phyloP scores from a whole-genome alignment of 1,140 invertebrate species.

The Lepeophtheirus salmonis region DNA sequence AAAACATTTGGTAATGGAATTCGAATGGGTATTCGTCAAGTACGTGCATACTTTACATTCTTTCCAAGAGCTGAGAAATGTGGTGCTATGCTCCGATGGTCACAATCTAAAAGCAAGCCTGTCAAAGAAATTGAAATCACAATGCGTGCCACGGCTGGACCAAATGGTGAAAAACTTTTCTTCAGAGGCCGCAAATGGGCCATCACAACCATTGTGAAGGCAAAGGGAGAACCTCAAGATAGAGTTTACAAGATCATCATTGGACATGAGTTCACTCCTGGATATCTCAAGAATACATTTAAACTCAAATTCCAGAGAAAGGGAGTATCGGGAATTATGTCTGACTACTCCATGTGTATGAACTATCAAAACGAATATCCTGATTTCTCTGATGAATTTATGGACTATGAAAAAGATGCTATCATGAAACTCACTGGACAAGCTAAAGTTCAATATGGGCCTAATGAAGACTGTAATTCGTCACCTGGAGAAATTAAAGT shows the following conservation, averaged over 20 bases:
- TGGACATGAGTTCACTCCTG: background rate
- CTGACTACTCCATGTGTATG: constrained; percentile 9
- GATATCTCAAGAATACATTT: background rate
- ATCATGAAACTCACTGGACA: background rate
- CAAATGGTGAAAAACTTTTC: constrained; percentile 1
- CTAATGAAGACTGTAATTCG: background rate
- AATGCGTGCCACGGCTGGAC: background rate
- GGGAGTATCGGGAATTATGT: background rate
- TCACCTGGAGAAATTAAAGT: constrained; percentile 1
- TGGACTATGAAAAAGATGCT: background rate
- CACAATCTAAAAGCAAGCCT: constrained; percentile 5
- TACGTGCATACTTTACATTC: background rate
- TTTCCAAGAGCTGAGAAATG: constrained; percentile 11
- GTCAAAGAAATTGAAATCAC: constrained; percentile 12
- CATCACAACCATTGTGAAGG: constrained; percentile 5
- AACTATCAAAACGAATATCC: background rate
- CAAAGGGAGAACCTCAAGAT: background rate
- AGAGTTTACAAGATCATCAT: background rate
- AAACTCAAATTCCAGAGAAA: constrained; percentile 1
- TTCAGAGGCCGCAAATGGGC: constrained; percentile 1
- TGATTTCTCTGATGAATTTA: constrained; percentile 6
- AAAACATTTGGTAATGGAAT: background rate
- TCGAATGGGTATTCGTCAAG: constrained; percentile 2
- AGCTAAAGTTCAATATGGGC: constrained; percentile 5
- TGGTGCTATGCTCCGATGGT: background rate